Evolutionary conservation across 2,888 invertebrate species (phyloP).

Genomic region (Pristionchus japonicus): DNA sequence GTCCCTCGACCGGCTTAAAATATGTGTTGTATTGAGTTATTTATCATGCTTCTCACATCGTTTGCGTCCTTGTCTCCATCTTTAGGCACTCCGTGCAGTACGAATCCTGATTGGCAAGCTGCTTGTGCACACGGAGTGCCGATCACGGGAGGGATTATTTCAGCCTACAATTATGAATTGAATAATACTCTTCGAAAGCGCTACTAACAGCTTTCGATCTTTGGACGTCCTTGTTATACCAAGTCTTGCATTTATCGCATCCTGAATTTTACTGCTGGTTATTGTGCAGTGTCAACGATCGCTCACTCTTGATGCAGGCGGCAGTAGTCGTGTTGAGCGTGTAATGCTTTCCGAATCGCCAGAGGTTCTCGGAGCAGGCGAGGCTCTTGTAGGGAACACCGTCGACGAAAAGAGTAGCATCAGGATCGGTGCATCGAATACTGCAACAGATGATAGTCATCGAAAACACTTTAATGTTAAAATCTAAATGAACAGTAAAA

Average conservation of each 20-base stretch:
- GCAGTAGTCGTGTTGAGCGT: neutral
- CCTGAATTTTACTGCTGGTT: no score
- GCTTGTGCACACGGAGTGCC: neutral
- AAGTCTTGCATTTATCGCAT: neutral
- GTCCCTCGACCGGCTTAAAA: neutral
- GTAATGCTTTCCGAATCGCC: conserved; percentile 4
- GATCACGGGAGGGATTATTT: neutral
- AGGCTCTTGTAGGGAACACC: neutral
- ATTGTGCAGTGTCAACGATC: neutral
- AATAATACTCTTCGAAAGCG: neutral
- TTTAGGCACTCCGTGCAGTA: neutral
- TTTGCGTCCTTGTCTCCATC: neutral
- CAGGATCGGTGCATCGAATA: neutral
- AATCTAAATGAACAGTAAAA: no score
- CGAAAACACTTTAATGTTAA: no score
- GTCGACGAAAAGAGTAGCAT: neutral
- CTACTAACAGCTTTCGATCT: neutral
- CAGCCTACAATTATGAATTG: neutral
- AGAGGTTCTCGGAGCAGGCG: neutral
- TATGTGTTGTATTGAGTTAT: neutral
- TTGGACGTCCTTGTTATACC: neutral
- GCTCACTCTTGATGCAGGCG: neutral
- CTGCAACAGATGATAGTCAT: neutral
- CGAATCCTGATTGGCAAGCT: neutral
- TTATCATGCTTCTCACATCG: neutral